Conservation (phyloP, 2,888 invertebrate genomes). For the Meloe dianella region DNA sequence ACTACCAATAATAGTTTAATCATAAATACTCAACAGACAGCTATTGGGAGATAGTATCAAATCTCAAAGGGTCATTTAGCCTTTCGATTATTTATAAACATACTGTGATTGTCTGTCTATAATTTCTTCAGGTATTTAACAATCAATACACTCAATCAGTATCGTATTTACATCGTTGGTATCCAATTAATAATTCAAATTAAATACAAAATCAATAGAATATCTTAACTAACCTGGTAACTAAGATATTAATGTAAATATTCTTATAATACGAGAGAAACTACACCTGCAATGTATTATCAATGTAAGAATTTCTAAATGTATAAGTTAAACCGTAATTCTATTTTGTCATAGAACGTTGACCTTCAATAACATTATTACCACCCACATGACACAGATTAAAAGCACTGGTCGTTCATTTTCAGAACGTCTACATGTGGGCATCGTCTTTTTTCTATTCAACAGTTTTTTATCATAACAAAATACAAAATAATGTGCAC, state of each 20-base stretch:
- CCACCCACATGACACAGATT: constrained; percentile 19
- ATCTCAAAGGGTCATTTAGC: not conserved
- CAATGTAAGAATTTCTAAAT: constrained; percentile 7
- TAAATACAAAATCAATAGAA: not conserved
- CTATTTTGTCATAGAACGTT: constrained; percentile 19
- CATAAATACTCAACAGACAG: constrained; percentile 18
- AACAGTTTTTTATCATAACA: too few species aligned
- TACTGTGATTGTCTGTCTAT: not conserved
- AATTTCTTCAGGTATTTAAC: constrained; percentile 21
- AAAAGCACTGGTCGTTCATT: not conserved
- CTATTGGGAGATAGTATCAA: not conserved
- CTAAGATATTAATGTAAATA: not conserved
- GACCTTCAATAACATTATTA: constrained; percentile 21
- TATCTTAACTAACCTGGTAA: not conserved
- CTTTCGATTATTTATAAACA: constrained; percentile 16
- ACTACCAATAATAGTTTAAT: constrained; percentile 25
- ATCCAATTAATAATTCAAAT: constrained; percentile 9
- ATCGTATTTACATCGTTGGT: not conserved
- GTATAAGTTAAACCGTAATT: constrained; percentile 10
- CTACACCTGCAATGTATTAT: not conserved
- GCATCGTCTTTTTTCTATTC: not conserved
- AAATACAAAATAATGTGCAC: too few species aligned
- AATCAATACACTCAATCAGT: constrained; percentile 14
- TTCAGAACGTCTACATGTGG: not conserved
- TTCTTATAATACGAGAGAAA: not conserved